Evolutionary conservation across 2,797 vertebrate species (phyloP).

Genomic region (Leptatherina wallacei): DNA sequence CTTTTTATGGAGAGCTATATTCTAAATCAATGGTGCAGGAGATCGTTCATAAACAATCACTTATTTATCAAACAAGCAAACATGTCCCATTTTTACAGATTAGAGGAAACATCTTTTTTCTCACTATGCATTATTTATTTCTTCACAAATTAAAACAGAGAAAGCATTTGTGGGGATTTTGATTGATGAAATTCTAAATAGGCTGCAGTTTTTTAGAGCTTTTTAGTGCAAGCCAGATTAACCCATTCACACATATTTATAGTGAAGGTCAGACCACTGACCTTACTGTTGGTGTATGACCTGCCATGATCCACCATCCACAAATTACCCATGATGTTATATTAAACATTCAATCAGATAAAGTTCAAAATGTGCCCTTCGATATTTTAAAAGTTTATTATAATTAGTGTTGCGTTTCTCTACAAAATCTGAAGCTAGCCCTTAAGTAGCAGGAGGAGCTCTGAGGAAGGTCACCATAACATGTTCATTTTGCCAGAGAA

Average conservation of each 20-base stretch:
- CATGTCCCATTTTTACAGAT: constrained; percentile 26
- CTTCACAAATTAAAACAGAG: constrained; percentile 8
- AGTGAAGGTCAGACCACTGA: not conserved
- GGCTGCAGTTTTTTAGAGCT: not conserved
- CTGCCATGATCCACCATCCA: not conserved
- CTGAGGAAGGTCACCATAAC: constrained; percentile 29
- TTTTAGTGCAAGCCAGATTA: not conserved
- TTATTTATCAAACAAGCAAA: constrained; percentile 49
- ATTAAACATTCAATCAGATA: not conserved
- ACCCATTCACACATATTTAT: not conserved
- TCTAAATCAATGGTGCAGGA: constrained; percentile 45
- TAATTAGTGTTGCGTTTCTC: not conserved
- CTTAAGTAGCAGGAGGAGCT: not conserved
- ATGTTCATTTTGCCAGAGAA: constrained; percentile 43
- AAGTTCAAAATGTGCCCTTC: not conserved
- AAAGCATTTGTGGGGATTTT: constrained; percentile 16
- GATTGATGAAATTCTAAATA: constrained; percentile 19
- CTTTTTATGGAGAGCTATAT: constrained; percentile 16
- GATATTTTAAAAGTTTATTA: not conserved
- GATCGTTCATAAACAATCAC: constrained; percentile 50
- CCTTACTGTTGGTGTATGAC: not conserved
- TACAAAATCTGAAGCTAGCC: not conserved
- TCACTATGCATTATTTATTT: constrained; percentile 21
- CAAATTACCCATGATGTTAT: not conserved
- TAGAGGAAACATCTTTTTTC: constrained; percentile 26